phyloP scores from a whole-genome alignment of 30 jellyfish, hydroid and myxozoan species.

The Chironex yamaguchii region DNA sequence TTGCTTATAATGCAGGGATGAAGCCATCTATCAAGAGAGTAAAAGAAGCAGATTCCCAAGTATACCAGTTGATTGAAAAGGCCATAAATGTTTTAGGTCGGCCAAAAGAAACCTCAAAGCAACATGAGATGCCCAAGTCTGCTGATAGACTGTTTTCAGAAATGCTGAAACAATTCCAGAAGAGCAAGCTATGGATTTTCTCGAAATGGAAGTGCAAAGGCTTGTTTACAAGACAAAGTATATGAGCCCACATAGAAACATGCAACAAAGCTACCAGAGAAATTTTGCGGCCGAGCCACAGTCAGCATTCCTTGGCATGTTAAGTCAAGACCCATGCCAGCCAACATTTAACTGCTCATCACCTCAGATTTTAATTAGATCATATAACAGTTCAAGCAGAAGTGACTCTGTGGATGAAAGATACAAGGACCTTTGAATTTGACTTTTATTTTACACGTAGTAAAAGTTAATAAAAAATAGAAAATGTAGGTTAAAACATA shows the following conservation, averaged over 20 bases:
- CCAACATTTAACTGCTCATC: not conserved
- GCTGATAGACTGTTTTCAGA: slow-evolving; percentile 38
- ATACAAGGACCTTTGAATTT: too few relatives aligned
- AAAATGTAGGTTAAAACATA: not conserved
- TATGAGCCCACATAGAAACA: slow-evolving; percentile 19
- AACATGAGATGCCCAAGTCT: slow-evolving; percentile 2
- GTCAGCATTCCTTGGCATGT: not conserved
- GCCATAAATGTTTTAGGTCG: slow-evolving; percentile 8
- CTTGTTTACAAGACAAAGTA: slow-evolving; percentile 34
- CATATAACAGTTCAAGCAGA: too few relatives aligned
- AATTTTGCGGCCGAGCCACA: not conserved
- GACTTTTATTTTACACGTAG: too few relatives aligned
- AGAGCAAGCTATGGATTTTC: slow-evolving; percentile 47
- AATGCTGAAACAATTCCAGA: slow-evolving; percentile 33
- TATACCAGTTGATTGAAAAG: slow-evolving; percentile 17
- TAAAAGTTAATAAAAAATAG: too few relatives aligned
- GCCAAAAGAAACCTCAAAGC: slow-evolving; percentile 15
- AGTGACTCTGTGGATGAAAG: too few relatives aligned
- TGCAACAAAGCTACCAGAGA: slow-evolving; percentile 34
- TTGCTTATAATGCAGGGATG: slow-evolving; percentile 16
- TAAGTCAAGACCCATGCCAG: slow-evolving; percentile 2
- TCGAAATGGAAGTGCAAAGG: slow-evolving; percentile 40
- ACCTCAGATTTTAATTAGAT: not conserved
- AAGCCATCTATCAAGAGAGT: not conserved
- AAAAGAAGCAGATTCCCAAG: not conserved